Conservation (phyloP, 2,888 invertebrate species). For the Hanleya hanleyi region DNA sequence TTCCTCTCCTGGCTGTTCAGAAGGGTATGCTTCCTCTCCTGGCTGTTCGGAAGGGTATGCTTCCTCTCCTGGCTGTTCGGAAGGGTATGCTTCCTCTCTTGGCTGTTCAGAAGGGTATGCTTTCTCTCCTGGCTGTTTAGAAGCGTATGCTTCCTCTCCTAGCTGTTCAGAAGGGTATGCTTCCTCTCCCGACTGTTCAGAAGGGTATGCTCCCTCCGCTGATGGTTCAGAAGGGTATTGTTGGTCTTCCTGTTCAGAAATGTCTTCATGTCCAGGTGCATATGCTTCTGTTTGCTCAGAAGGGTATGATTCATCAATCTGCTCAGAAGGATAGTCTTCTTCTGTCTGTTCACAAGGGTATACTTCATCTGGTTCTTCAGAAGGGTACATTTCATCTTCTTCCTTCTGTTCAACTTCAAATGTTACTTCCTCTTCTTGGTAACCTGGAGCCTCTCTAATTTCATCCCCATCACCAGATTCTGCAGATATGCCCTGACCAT, state of each 20-base stretch:
- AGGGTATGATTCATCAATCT: background rate
- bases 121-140: background rate
- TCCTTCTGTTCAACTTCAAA: background rate
- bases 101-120: too few relatives aligned
- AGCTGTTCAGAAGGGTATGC: background rate
- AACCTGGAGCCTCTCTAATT: too few relatives aligned
- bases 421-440: background rate
- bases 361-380: conserved; percentile 28
- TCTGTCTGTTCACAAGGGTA: background rate
- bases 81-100: too few relatives aligned
- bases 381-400: conserved; percentile 20
- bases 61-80: too few relatives aligned
- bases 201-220: background rate
- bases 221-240: background rate
- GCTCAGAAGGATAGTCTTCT: background rate
- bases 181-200: background rate
- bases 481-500: too few relatives aligned
- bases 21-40: too few relatives aligned
- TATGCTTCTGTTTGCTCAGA: background rate
- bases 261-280: conserved; percentile 37
- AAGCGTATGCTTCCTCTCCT: background rate
- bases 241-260: conserved; percentile 33
- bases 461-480: background rate
- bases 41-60: too few relatives aligned
- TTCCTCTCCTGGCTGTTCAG: too few relatives aligned